Evolutionary conservation across 2,888 invertebrate genomes (phyloP), one percentile per base, ranked within the genome.

Genomic region (Zaprionus obscuricornis): DNA sequence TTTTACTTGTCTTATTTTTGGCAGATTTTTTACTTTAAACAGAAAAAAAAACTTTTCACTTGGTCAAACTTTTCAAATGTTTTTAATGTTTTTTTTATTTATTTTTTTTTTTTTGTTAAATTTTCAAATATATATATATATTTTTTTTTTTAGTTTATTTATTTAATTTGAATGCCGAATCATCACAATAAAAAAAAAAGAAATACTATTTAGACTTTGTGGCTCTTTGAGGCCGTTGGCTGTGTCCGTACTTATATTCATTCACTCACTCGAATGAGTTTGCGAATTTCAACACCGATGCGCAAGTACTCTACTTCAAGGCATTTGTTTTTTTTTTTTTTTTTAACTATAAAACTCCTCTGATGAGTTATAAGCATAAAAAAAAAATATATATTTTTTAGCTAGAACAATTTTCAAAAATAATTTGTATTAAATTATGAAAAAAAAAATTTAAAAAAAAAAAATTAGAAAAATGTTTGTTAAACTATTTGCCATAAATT

Each of bases 1-100:
- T 66, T 45, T 24, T 24, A 3, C n/a, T n/a, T n/a, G 18, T 11
- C 11, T 31, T 16, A n/a, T 24, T 27, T 42, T 27, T 11, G 22
- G 11, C 18, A 18, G 6, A 24, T 22, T 11, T 69, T 68, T 42
- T 45, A 64, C 69, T 54, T 68, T 66, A 39, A 60, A 66, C 34
- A 37, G 17, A 40, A 26, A 31, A 31, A 11, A 29, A 31, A 11
- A 29, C 16, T 36, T 17, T 34, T 26, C 62, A 68, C 42, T 62
- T 67, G 14, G 45, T 33, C 34, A 46, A 60, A 66, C n/a, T 46
- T 29, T 36, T 69, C 45, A 27, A 65, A 59, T 65, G 58, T 8
- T 34, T 13, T 31, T 43, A 7, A 14, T 36, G 5, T 13, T 24
- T 31, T 16, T 7, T 14, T 7, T 7, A 17, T 29, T 8, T 10